Base-by-base conservation (phyloP, 2,888 invertebrate species). In the Andrena fulva region DNA sequence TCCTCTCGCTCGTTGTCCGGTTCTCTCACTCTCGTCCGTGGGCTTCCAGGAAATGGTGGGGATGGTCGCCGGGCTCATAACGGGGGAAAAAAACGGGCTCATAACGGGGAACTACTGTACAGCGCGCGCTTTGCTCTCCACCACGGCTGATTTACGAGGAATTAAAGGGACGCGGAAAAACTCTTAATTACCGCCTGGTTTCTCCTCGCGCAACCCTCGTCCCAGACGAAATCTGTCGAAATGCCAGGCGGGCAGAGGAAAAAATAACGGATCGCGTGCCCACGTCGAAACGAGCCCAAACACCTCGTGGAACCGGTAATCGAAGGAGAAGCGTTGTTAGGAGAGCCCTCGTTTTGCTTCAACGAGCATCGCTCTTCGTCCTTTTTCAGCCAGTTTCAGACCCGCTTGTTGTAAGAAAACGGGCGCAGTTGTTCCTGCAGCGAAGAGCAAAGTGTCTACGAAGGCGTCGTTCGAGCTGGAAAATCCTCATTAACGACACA, bases 131-230 rank as follows among this genome's bases (percentile, higher is more conserved):
- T 73, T 72, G 24, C 69, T 29, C 50, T 52, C 27, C 33, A 2
- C 12, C 33, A 42, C 31, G 52, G 52, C 33, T 74, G 84, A 85
- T 85, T 83, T 72, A 78, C 66, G 75, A 74, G 74, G 62, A 86
- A 84, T 86, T 86, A 75, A 86, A 70, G 50, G 60, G 56, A 59
- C 27, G 35, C 29, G 5, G 20, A 62, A 67, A 54, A 67, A 42
- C 52, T 42, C 64, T 66, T 77, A 62, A 77, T 77, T 60, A 60
- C 66, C 48, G 16, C 5, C 8, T 10, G 59, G 48, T 35, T 76
- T 50, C 56, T 33, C 52, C 7, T 10, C 63, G 31, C n/a, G 54
- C 1, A 6, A 6, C 2, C 20, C 59, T 33, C 24, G 31, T 24
- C 71, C n/a, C 20, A 35, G 50, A 60, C 35, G 27, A 72, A 27